Evolutionary conservation across 2,888 invertebrate genomes (phyloP), one percentile per base, ranked within the genome.

Genomic region (Phlogophora meticulosa): DNA sequence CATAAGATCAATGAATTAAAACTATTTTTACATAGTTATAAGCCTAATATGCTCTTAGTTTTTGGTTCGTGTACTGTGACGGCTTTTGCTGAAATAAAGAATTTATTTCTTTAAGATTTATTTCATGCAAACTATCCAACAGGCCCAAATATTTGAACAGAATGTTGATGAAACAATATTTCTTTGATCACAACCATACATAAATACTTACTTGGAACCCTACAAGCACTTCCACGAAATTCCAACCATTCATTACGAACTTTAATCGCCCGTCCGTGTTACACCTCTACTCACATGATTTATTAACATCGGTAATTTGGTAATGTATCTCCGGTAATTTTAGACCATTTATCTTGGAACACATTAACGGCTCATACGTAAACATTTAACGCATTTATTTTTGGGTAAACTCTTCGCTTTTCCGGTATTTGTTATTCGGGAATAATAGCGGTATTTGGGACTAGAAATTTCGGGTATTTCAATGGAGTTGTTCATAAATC

Each of bases 271-370:
- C 42, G 42, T 38, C 61, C 36, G 49, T 62, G 61, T 61, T 61
- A 70, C 32, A 58, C 55, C 49, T 53, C 51, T 17, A 45, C 49
- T 20, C 13, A 40, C 57, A 76, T 82, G 82, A 82, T 82, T 82
- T 82, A 82, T 81, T 72, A 59, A 53, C 76, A 71, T 68, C 70
- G 43, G 68, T 80, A 67, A 64, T 79, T 79, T 53, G 53, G 58
- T 76, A 67, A 81, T 81, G 70, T 67, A 78, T 80, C 71, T 78
- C 62, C 63, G 59, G 71, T 82, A 71, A 73, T 79, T 82, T 43
- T 59, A 56, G 53, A 72, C 59, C 59, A 81, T 81, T 77, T 70
- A 77, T 77, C 70, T 72, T 67, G 43, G 43, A 45, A 51, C 36
- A 63, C 74, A 69, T 77, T 72, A 73, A 68, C 69, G 66, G 56